Conservation (phyloP, 2,888 invertebrate species). For the Hypercompe scribonia region DNA sequence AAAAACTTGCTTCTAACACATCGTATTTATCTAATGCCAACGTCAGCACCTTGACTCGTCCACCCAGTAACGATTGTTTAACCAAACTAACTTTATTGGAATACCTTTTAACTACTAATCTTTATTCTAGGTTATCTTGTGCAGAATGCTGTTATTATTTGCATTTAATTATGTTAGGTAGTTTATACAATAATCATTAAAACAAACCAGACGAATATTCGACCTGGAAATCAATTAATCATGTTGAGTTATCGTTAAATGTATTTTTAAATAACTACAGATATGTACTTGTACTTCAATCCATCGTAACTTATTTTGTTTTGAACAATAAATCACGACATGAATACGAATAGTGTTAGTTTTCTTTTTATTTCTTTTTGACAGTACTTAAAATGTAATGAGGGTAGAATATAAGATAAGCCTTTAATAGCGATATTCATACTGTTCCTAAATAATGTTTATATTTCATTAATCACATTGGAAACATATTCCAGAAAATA, state of each 20-base stretch:
- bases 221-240: conserved; percentile 31
- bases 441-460: no score
- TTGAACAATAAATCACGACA: neutral
- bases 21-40: conserved; percentile 26
- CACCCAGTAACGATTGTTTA: neutral
- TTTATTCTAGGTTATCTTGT: conserved; percentile 27
- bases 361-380: no score
- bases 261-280: neutral
- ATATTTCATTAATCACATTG: no score
- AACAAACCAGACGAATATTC: conserved; percentile 30
- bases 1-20: conserved; percentile 32
- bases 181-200: conserved; percentile 33
- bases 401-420: no score
- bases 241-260: conserved; percentile 25
- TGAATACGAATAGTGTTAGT: neutral
- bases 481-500: no score
- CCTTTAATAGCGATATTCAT: no score
- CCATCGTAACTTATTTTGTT: no score
- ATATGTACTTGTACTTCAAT: neutral
- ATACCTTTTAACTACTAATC: conserved; percentile 1
- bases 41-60: conserved; percentile 4
- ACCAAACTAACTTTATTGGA: neutral
- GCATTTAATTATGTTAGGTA: conserved; percentile 19
- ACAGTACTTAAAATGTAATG: neutral
- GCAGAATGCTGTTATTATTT: conserved; percentile 45